phyloP scores from a whole-genome alignment of 1,140 invertebrate species.

The Lepidurus apus region DNA sequence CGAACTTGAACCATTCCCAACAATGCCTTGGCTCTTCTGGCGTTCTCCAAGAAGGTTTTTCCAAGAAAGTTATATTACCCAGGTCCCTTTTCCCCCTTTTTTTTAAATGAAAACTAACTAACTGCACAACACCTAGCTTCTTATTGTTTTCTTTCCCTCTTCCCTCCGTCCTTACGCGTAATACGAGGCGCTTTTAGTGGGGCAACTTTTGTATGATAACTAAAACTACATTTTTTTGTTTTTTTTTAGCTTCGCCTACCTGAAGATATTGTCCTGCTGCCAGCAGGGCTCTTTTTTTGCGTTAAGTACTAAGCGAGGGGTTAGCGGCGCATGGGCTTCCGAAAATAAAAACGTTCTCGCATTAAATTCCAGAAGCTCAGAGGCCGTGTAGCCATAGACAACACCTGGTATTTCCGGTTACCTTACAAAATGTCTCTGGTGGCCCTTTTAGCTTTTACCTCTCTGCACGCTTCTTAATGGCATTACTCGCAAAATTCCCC shows the following conservation, averaged over 20 bases:
- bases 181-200: not conserved
- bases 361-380: slow-evolving; percentile 19
- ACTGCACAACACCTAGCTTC: not conserved
- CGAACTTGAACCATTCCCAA: not conserved
- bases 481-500: not conserved
- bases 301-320: not conserved
- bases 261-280: not conserved
- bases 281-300: not conserved
- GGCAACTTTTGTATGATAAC: not conserved
- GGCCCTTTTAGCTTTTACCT: not conserved
- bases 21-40: not conserved
- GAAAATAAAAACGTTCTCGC: not conserved
- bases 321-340: not conserved
- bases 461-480: not conserved
- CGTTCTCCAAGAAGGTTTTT: not conserved
- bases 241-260: not conserved
- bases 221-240: not conserved
- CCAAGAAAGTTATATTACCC: not conserved
- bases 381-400: not conserved
- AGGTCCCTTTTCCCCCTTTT: not conserved
- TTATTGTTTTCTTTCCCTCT: not conserved
- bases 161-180: not conserved
- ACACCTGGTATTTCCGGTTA: slow-evolving; percentile 21
- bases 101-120: slow-evolving; percentile 14
- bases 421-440: not conserved